These are phyloP conservation scores for Metopolophium dirhodum DNA, from an alignment of 1,140 invertebrate genomes.

Conservation along the genomic window DNA sequence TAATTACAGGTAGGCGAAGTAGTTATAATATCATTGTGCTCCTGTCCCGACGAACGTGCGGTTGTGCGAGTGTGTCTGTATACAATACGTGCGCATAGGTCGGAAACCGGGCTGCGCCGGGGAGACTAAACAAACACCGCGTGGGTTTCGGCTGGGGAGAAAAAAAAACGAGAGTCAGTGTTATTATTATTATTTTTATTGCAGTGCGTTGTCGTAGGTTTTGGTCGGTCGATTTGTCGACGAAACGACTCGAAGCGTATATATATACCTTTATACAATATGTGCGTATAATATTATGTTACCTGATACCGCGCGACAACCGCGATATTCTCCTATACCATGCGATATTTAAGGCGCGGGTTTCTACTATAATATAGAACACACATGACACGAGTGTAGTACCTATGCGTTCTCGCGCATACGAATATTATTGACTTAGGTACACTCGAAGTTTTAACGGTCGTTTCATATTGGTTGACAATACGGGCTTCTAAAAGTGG, in stretches of 20 bases:
- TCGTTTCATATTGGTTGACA: not conserved
- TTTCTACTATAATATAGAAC: not conserved
- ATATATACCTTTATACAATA: not conserved
- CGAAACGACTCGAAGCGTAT: not conserved
- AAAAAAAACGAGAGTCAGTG: not conserved
- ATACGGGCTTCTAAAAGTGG: too few species aligned
- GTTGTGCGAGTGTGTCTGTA: not conserved
- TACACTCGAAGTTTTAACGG: not conserved
- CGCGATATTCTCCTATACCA: not conserved
- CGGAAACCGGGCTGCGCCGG: not conserved
- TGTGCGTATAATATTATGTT: not conserved
- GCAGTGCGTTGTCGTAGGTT: not conserved
- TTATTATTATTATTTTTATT: not conserved
- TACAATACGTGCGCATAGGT: not conserved
- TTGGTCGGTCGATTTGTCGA: not conserved
- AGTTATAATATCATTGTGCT: not conserved
- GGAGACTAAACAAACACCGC: slow-evolving; percentile 19
- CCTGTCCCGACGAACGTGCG: not conserved
- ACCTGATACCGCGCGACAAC: not conserved
- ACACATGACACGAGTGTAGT: too few species aligned
- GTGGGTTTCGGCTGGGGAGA: not conserved
- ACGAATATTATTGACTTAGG: not conserved
- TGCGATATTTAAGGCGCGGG: too few species aligned
- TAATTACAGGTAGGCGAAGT: not conserved
- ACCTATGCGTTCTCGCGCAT: too few species aligned